Evolutionary conservation across 2,888 invertebrate genomes (phyloP).

Genomic region (Cepaea hortensis): DNA sequence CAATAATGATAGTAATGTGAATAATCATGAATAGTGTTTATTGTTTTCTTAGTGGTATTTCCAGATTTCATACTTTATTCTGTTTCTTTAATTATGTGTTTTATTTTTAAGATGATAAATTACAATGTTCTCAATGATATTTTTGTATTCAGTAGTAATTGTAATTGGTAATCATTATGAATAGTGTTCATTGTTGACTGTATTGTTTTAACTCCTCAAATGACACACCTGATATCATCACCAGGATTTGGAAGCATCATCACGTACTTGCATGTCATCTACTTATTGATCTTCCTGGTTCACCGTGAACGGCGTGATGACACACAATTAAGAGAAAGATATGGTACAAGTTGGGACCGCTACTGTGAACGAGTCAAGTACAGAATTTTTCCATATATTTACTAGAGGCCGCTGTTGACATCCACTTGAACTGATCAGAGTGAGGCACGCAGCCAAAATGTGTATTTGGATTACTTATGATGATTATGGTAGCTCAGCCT

Average conservation of each 20-base stretch:
- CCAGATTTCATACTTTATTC: not conserved
- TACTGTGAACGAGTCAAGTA: slow-evolving; percentile 87
- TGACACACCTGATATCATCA: not conserved
- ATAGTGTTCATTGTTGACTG: not conserved
- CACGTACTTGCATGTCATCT: slow-evolving; percentile 78
- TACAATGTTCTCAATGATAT: too few relatives aligned
- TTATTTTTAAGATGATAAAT: too few relatives aligned
- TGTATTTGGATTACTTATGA: too few relatives aligned
- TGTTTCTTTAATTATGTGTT: too few relatives aligned
- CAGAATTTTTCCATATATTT: slow-evolving; percentile 82
- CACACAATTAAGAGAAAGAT: slow-evolving; percentile 85
- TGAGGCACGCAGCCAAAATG: too few relatives aligned
- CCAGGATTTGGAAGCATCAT: slow-evolving; percentile 80
- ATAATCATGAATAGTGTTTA: not conserved
- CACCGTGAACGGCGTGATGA: slow-evolving; percentile 84
- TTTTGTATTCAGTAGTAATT: too few relatives aligned
- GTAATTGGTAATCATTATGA: not conserved
- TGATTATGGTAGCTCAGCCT: too few relatives aligned
- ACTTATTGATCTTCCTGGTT: slow-evolving; percentile 81
- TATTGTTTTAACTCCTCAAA: not conserved
- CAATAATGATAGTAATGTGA: too few relatives aligned
- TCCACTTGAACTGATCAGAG: too few relatives aligned
- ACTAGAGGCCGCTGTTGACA: slow-evolving; percentile 53
- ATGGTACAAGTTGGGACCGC: slow-evolving; percentile 88
- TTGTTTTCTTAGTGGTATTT: not conserved